Evolutionary conservation across 2,888 invertebrate species (phyloP).

Genomic region (Dynastes maya): DNA sequence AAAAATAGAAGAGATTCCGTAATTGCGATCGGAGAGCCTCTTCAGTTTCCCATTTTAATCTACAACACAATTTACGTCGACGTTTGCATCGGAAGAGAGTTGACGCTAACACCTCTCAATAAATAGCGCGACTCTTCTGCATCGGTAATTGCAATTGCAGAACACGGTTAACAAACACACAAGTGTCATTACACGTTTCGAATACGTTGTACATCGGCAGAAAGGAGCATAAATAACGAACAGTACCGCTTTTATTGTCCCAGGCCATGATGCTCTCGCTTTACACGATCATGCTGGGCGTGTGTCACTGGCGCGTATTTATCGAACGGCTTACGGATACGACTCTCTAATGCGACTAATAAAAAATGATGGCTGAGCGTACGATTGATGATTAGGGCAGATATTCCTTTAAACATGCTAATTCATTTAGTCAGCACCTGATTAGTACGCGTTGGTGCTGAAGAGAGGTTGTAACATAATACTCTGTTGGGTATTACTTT

Average conservation of each 20-base stretch:
- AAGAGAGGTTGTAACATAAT: not conserved
- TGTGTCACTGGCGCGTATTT: constrained; percentile 54
- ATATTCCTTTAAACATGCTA: not conserved
- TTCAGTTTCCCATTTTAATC: not conserved
- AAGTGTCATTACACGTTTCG: constrained; percentile 58
- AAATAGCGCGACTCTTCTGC: constrained; percentile 47
- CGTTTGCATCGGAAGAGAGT: not conserved
- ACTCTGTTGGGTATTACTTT: too few species aligned
- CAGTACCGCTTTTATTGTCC: constrained; percentile 33
- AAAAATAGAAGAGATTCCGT: not conserved
- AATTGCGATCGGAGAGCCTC: not conserved
- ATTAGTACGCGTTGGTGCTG: not conserved
- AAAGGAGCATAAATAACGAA: constrained; percentile 57
- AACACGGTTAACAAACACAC: constrained; percentile 57
- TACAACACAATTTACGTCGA: not conserved
- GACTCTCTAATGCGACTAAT: constrained; percentile 55
- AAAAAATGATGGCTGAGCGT: constrained; percentile 16
- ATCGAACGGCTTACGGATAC: constrained; percentile 58
- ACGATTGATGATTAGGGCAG: not conserved
- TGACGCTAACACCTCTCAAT: constrained; percentile 32
- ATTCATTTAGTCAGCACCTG: not conserved
- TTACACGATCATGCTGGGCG: constrained; percentile 20
- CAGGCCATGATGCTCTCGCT: constrained; percentile 30
- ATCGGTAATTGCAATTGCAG: constrained; percentile 54
- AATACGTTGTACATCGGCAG: constrained; percentile 47